phyloP scores from a whole-genome alignment of 2,113 vertebrate species.

The Echinops telfairi region DNA sequence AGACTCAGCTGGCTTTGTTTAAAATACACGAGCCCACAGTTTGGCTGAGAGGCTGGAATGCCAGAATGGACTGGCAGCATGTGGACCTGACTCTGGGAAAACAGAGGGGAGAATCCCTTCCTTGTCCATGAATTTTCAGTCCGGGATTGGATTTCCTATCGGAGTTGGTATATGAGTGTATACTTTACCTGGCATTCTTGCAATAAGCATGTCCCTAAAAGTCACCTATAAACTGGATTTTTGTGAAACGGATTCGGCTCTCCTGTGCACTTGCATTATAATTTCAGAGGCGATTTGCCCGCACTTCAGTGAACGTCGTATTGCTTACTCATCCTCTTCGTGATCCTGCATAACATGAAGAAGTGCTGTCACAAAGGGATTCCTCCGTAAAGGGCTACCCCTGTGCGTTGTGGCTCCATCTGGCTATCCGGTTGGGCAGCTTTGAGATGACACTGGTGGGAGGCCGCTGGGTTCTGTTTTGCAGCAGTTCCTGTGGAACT shows the following conservation, averaged over 20 bases:
- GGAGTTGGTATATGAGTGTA: not conserved
- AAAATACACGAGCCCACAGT: not conserved
- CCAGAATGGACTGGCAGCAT: not conserved
- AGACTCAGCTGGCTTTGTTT: not conserved
- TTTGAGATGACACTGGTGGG: not conserved
- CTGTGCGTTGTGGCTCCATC: not conserved
- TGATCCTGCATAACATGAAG: slow-evolving; percentile 31
- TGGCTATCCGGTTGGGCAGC: not conserved
- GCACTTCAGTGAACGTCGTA: slow-evolving; percentile 47
- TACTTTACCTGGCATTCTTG: not conserved
- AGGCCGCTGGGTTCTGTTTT: not conserved
- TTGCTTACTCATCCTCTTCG: slow-evolving; percentile 49
- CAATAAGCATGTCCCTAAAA: not conserved
- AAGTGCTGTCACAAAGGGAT: slow-evolving; percentile 8
- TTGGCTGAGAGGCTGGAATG: not conserved
- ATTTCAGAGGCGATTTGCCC: slow-evolving; percentile 59
- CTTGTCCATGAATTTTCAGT: slow-evolving; percentile 10
- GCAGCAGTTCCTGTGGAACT: not conserved
- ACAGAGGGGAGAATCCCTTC: not conserved
- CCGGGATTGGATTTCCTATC: not conserved
- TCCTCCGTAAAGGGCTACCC: not conserved
- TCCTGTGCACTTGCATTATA: not conserved
- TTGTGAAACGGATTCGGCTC: slow-evolving; percentile 4
- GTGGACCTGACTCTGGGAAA: not conserved
- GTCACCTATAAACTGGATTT: not conserved